Evolutionary conservation across 1,140 invertebrate genomes (phyloP), one percentile per base, ranked within the genome.

Genomic region (Leptonema lineaticorne): DNA sequence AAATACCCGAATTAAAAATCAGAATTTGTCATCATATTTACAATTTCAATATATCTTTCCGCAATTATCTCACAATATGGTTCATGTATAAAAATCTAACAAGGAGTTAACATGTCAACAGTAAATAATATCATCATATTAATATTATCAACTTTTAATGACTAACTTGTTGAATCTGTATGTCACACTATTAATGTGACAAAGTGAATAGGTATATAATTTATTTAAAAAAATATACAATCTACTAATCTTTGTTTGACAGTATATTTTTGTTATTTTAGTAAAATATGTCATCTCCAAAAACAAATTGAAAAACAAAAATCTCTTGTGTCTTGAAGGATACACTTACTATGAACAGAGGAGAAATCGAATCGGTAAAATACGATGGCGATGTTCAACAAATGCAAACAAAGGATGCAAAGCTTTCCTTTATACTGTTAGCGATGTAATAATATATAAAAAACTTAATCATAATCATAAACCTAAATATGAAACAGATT

Each of bases 351-450:
- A 24, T 16, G 14, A 46, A 6, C 20, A 50, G 1, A 26, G 37
- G 24, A 16, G 4, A 9, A 45, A 11, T 9, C 46, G 6, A 16
- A 11, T 14, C 7, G 62, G 62, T 1, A 64, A 64, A 64, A 16
- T 26, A 8, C 62, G 62, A 45, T 59, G 57, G 57, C 8, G 14
- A 16, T 59, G 57, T 24, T 28, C 57, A 8, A 28, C 28, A 18
- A 5, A 28, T 59, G 14, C 28, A 7, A 4, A 18, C 27, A 30
- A 33, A 59, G 26, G 26, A 7, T 59, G 57, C 28, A 59, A 37
- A n/a, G 57, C 57, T 59, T 5, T n/a, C 1, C 30, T 59, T 33
- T 24, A 59, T 11, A 59, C 57, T 7, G n/a, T 59, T 1, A 16
- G 33, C 27, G 18, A 59, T 4, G 9, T 33, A 9, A 28, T 59